These are phyloP conservation scores for Ammospiza caudacuta DNA, from an alignment of 2,113 vertebrate genomes.

Conservation along the genomic window DNA sequence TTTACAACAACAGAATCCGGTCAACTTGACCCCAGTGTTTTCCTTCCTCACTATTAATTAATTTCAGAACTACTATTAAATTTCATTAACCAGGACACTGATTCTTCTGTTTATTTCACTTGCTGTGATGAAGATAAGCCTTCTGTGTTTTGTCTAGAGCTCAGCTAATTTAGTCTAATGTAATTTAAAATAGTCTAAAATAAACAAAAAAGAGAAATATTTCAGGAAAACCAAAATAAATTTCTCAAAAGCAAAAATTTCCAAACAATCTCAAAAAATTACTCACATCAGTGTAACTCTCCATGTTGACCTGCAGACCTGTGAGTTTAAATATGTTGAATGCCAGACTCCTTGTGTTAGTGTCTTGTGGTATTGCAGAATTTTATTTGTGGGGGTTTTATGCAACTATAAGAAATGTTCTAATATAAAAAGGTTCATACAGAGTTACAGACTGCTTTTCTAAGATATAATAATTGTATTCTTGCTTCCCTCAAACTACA, in stretches of 20 bases:
- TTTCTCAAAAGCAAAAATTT: background rate
- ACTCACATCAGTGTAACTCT: background rate
- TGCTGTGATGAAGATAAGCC: background rate
- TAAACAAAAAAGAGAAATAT: background rate
- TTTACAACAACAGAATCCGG: background rate
- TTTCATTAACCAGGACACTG: background rate
- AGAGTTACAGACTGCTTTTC: background rate
- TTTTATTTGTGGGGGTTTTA: background rate
- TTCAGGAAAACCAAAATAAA: background rate
- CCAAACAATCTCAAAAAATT: background rate
- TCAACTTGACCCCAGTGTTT: background rate
- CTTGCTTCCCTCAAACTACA: background rate
- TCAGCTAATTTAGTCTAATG: background rate
- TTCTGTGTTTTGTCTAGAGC: background rate
- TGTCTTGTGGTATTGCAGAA: background rate
- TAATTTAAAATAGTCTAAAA: background rate
- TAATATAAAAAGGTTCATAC: background rate
- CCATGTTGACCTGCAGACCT: accelerated
- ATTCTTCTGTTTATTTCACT: background rate
- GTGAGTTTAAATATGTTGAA: background rate
- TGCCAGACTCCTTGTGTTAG: background rate
- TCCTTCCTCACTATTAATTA: background rate
- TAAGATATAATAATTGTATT: background rate
- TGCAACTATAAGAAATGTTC: background rate
- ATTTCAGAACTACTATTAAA: background rate